Evolutionary conservation across 2,797 vertebrate genomes (phyloP).

Genomic region (Microhierax caerulescens): DNA sequence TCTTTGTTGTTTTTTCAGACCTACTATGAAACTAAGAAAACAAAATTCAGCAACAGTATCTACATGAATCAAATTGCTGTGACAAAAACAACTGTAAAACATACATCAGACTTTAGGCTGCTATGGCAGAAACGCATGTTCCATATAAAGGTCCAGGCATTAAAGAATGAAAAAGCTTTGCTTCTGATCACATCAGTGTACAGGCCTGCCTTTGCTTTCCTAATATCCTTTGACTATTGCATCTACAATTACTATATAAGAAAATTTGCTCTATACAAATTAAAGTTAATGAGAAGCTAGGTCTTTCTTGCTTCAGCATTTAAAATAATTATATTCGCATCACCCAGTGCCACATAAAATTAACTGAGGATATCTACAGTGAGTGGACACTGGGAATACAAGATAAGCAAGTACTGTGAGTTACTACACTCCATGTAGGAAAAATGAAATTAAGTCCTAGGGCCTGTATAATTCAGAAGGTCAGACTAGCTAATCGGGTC

Average conservation of each 20-base stretch:
- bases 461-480: conserved; percentile 36
- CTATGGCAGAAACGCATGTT: neutral
- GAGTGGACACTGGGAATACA: conserved; percentile 50
- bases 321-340: neutral
- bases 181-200: neutral
- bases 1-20: neutral
- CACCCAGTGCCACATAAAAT: neutral
- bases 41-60: neutral
- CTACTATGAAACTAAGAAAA: neutral
- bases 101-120: neutral
- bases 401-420: conserved; percentile 44
- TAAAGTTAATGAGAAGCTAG: conserved; percentile 30
- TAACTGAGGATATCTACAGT: conserved; percentile 12
- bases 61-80: neutral
- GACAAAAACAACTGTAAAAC: neutral
- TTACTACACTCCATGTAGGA: neutral
- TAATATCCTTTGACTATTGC: neutral
- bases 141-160: neutral
- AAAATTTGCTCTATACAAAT: conserved; percentile 6
- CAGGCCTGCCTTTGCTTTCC: neutral
- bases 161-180: neutral
- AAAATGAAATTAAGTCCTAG: neutral
- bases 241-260: neutral
- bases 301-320: conserved; percentile 17
- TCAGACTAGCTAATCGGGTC: conserved; percentile 31